Evolutionary conservation across 2,113 vertebrate genomes (phyloP).

Genomic region (Xenopus tropicalis): DNA sequence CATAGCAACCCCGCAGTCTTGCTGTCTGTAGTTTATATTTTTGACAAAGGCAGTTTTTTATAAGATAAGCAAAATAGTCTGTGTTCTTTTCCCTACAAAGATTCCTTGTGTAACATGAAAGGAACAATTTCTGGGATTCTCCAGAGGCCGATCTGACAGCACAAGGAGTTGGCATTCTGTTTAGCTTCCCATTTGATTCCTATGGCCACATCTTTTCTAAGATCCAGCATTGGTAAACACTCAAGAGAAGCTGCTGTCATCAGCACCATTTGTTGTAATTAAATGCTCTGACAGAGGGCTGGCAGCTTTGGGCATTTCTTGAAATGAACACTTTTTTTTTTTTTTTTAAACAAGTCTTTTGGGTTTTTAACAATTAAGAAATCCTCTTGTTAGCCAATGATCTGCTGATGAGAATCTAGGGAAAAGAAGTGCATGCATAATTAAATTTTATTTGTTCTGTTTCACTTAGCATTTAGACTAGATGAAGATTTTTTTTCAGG

Average conservation of each 20-base stretch:
- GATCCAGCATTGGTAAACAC: background rate
- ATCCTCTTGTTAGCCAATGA: slow-evolving; percentile 21
- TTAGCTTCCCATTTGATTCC: too few relatives aligned
- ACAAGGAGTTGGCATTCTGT: too few relatives aligned
- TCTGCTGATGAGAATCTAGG: slow-evolving; percentile 18
- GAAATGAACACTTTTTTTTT: background rate
- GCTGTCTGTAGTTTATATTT: too few relatives aligned
- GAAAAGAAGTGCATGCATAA: slow-evolving; percentile 2
- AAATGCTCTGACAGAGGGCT: slow-evolving; percentile 24
- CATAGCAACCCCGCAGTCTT: too few relatives aligned
- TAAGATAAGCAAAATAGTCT: too few relatives aligned
- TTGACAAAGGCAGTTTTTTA: too few relatives aligned
- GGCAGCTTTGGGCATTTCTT: slow-evolving; percentile 14
- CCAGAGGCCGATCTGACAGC: too few relatives aligned
- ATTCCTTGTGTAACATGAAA: too few relatives aligned
- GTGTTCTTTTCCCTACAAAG: too few relatives aligned
- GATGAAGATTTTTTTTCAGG: slow-evolving; percentile 5
- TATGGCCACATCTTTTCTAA: too few relatives aligned
- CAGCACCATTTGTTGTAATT: slow-evolving; percentile 37
- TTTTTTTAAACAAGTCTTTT: slow-evolving; percentile 22
- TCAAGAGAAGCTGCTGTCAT: slow-evolving; percentile 34
- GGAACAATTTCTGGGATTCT: too few relatives aligned
- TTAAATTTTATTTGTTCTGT: slow-evolving; percentile 14
- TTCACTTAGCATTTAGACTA: background rate
- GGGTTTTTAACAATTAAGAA: slow-evolving; percentile 23